Base-by-base conservation (phyloP, 1,140 invertebrate species). In the Oncopodura yosiiana region DNA sequence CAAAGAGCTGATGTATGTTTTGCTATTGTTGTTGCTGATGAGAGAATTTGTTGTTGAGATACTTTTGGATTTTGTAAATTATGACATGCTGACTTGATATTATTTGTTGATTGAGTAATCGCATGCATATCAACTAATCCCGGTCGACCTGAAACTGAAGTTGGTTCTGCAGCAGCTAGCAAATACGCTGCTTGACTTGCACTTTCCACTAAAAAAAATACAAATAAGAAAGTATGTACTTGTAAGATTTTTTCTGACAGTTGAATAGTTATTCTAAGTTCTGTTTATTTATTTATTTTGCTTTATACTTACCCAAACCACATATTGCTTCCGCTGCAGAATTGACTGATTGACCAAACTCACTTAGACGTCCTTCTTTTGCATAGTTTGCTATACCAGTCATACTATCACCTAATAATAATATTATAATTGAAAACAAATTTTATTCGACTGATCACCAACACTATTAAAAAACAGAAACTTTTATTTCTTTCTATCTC, bases 1-100 rank as follows among this genome's bases (percentile, higher is more conserved):
- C 94, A 98, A 14, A 98, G 73, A 11, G 91, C 83, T 58, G 89
- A 94, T 0, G 94, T 97, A 71, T 98, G 90, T 69, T 95, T 95
- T 3, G 94, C 94, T 49, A 98, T 92, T 36, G 86, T 79, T 0
- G 93, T 97, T 0, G 94, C 87, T 12, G 92, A 88, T 16, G 85
- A 82, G 16, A 96, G 73, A 27, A 95, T 77, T 76, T 90, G 84
- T 61, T 89, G 85, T 65, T 93, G 87, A 34, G 81, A 80, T 54
- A 81, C 85, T 30, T 79, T 78, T 1, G 82, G 79, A 68, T 83
- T 87, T 30, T 78, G 78, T 1, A 94, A 77, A 50, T 77, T 84
- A 49, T 83, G 77, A 68, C 94, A 95, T 6, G 93, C 90, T 49
- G 80, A 77, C 52, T 89, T 83, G 59, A 98, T 96, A 29, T 87